Evolutionary conservation across 1,140 invertebrate genomes (phyloP).

Genomic region (Cepaea nemoralis): DNA sequence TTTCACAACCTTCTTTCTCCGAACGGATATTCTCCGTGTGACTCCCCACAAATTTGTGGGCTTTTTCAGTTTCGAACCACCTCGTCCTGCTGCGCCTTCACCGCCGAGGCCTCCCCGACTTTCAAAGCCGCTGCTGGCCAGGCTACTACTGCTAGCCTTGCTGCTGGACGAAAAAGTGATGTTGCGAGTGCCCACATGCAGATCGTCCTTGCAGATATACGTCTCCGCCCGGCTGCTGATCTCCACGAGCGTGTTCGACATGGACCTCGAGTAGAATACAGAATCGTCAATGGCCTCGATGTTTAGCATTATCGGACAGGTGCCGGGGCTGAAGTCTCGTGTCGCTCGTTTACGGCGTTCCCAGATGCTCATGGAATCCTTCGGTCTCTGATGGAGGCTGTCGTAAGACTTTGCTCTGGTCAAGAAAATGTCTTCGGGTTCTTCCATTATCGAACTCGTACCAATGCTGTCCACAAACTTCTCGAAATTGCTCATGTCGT

Average conservation of each 20-base stretch:
- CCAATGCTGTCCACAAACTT: conserved; percentile 34
- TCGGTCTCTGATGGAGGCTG: background rate
- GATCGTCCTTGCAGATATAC: conserved; percentile 28
- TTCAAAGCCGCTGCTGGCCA: background rate
- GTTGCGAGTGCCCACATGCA: background rate
- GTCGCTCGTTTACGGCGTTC: conserved; percentile 16
- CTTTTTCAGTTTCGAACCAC: conserved; percentile 25
- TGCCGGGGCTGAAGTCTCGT: conserved; percentile 10
- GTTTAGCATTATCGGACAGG: conserved; percentile 27
- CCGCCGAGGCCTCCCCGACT: background rate
- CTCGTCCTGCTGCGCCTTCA: background rate
- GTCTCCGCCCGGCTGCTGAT: background rate
- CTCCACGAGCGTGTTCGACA: conserved; percentile 26
- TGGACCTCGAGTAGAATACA: background rate
- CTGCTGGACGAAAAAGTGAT: background rate
- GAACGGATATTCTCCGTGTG: conserved; percentile 27
- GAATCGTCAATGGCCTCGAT: conserved; percentile 26
- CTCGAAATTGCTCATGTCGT: conserved; percentile 36
- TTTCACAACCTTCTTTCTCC: conserved; percentile 26
- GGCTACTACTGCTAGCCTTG: background rate
- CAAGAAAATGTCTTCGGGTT: background rate
- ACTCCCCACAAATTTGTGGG: conserved; percentile 40
- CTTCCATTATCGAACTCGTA: background rate
- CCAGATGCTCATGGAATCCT: conserved; percentile 25
- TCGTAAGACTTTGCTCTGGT: conserved; percentile 25